Conservation (phyloP, 1,140 invertebrate species). For the Aporrectodea caliginosa region DNA sequence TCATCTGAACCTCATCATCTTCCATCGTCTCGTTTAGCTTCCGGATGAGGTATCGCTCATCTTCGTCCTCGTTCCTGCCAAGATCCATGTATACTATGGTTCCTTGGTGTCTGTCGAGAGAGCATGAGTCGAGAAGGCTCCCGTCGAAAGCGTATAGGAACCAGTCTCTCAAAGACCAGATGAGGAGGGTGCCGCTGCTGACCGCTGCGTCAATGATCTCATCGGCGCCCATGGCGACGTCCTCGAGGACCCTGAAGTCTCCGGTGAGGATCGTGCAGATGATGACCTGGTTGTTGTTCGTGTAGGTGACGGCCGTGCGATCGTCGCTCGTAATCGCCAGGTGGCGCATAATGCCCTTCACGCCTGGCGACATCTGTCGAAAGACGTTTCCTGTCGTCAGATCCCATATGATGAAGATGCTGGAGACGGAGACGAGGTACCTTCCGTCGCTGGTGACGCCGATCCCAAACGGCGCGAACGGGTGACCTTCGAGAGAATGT, state of each 20-base stretch:
- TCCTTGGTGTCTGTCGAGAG: background rate
- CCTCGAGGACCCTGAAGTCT: slow-evolving; percentile 78
- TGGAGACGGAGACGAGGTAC: slow-evolving; percentile 93
- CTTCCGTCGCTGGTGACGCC: slow-evolving; percentile 84
- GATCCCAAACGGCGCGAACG: slow-evolving; percentile 94
- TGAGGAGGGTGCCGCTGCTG: slow-evolving; percentile 44
- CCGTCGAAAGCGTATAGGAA: slow-evolving; percentile 46
- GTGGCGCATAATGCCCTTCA: slow-evolving; percentile 89
- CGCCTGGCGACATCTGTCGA: slow-evolving; percentile 73
- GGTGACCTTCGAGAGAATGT: slow-evolving; percentile 95
- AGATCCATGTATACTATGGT: slow-evolving; percentile 7
- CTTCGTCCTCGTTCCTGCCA: background rate
- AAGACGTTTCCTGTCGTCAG: slow-evolving; percentile 58
- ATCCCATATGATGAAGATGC: slow-evolving; percentile 96
- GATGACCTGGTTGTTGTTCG: slow-evolving; percentile 81
- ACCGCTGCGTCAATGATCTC: slow-evolving; percentile 43
- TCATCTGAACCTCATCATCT: slow-evolving; percentile 42
- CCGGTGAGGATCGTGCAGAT: slow-evolving; percentile 52
- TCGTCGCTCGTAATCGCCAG: slow-evolving; percentile 91
- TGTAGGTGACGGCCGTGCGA: slow-evolving; percentile 90
- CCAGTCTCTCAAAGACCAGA: slow-evolving; percentile 48
- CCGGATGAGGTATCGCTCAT: slow-evolving; percentile 25
- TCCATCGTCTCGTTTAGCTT: slow-evolving; percentile 51
- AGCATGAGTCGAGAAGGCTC: background rate
- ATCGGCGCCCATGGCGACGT: slow-evolving; percentile 61